A percentile compares a stretch with the other conserved stretches of the same genome.
phyloP scores from a whole-genome alignment of 30 jellyfish, hydroid and myxozoan genomes.

The Mastigias papua region DNA sequence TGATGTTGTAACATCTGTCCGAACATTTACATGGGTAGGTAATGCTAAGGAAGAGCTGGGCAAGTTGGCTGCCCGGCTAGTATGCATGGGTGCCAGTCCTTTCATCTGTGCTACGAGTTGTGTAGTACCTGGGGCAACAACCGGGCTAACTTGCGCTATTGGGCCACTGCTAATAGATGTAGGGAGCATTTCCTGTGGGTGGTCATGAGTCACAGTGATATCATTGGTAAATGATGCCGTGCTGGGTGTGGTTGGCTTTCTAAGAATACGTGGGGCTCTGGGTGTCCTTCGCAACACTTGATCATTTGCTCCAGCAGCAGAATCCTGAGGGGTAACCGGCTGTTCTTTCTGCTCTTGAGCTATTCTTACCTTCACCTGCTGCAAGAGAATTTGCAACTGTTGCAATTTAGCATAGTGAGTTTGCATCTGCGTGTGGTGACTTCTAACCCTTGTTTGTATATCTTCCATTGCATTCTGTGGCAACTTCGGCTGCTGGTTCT shows the following conservation, averaged over 20 bases:
- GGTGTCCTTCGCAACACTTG: conserved; percentile 5
- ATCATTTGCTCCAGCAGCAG: background rate
- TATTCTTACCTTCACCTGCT: conserved; percentile 83
- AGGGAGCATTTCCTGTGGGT: background rate
- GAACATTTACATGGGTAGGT: background rate
- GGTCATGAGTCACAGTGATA: background rate
- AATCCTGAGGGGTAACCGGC: background rate
- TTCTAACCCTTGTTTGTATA: conserved; percentile 81
- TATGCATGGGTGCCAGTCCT: background rate
- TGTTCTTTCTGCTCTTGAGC: conserved; percentile 69
- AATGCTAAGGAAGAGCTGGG: background rate
- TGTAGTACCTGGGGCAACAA: background rate
- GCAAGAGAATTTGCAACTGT: conserved; percentile 84
- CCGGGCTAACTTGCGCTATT: background rate
- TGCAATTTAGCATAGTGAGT: conserved; percentile 90
- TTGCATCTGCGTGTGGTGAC: conserved; percentile 95
- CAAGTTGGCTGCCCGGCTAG: background rate
- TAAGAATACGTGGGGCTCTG: background rate
- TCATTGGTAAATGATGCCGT: background rate
- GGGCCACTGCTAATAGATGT: background rate
- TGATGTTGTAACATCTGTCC: background rate
- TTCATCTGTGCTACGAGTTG: background rate
- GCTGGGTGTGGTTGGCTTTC: background rate
- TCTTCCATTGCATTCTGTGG: conserved; percentile 93
- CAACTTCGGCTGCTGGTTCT: conserved; percentile 69